Evolutionary conservation across 2,797 vertebrate species (phyloP).

Genomic region (Protonibea diacanthus): DNA sequence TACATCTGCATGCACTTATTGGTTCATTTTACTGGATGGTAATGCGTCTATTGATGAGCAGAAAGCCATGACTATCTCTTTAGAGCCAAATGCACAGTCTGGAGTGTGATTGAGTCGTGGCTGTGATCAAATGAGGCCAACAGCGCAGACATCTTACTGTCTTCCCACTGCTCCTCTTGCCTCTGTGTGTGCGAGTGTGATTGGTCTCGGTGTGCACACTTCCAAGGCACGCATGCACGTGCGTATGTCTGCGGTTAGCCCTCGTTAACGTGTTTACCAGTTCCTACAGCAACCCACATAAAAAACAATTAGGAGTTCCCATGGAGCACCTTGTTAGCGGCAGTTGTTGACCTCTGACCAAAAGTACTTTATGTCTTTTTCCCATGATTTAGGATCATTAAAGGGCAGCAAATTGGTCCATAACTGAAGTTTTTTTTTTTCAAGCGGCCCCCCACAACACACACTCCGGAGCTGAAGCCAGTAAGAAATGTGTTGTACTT

Average conservation of each 20-base stretch:
- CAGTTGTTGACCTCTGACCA: conserved; percentile 69
- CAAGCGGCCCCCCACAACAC: conserved; percentile 25
- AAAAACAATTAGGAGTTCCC: conserved; percentile 68
- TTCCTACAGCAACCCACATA: conserved; percentile 71
- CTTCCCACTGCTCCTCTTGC: neutral
- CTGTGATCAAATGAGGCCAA: conserved; percentile 49
- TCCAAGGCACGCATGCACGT: conserved; percentile 19
- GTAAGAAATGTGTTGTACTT: conserved; percentile 50
- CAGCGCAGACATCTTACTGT: conserved; percentile 28
- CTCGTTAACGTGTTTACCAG: conserved; percentile 72
- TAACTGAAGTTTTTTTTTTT: conserved; percentile 35
- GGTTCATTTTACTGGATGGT: conserved; percentile 53
- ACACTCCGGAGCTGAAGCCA: conserved; percentile 22
- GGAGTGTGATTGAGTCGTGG: conserved; percentile 39
- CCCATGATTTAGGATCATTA: conserved; percentile 60
- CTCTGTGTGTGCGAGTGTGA: conserved; percentile 1
- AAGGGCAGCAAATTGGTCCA: conserved; percentile 46
- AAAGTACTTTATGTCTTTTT: conserved; percentile 59
- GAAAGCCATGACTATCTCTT: conserved; percentile 69
- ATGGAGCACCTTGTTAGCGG: conserved; percentile 65
- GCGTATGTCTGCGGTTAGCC: conserved; percentile 32
- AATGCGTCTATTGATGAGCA: conserved; percentile 67
- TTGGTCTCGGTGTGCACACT: conserved; percentile 9
- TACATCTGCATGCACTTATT: conserved; percentile 63
- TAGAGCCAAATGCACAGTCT: conserved; percentile 45